Base-by-base conservation (phyloP, 1,140 invertebrate species). In the Gryllus bimaculatus region DNA sequence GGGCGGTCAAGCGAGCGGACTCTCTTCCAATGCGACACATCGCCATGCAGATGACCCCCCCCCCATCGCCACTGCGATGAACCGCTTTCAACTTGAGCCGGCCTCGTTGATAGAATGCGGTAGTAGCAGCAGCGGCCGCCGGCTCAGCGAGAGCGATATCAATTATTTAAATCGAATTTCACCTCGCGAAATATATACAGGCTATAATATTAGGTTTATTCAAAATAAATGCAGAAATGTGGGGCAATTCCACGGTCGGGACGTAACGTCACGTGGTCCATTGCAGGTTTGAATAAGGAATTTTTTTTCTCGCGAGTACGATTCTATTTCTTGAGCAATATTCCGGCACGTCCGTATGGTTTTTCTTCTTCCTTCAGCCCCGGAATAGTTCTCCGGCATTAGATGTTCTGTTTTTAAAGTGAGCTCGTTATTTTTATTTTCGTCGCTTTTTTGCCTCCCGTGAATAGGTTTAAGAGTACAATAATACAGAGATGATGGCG, bases 1-100 rank as follows among this genome's bases (percentile, higher is more conserved):
- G 15, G 76, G 76, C 76, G 47, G 76, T 21, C 74, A 39, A 10
- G 76, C 39, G 76, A 18, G 20, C 76, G 20, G 76, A 47, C 76
- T 48, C 76, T 48, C 74, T 47, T 48, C 76, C 20, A 77, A 48
- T 18, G 54, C 18, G 54, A 7, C 54, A 13, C 54, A 10, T 66
- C 54, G 54, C 54, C 10, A 13, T 66, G 10, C 54, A 39, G 26
- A 39, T 39, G 26, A 39, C 26, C 26, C 1, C 26, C 26, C 26
- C 1, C 26, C 26, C 26, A 39, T 5, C 26, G 26, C 26, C 26
- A 39, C 26, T 39, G 26, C 26, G 26, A 39, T 39, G 26, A 39
- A 39, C 26, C 26, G 26, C 26, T 39, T 39, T 39, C 26, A 39
- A 39, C 26, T 39, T 39, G 26, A 39, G 26, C 26, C 26, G 26